phyloP scores from a whole-genome alignment of 2,888 invertebrate genomes.

The Hemaris fuciformis region DNA sequence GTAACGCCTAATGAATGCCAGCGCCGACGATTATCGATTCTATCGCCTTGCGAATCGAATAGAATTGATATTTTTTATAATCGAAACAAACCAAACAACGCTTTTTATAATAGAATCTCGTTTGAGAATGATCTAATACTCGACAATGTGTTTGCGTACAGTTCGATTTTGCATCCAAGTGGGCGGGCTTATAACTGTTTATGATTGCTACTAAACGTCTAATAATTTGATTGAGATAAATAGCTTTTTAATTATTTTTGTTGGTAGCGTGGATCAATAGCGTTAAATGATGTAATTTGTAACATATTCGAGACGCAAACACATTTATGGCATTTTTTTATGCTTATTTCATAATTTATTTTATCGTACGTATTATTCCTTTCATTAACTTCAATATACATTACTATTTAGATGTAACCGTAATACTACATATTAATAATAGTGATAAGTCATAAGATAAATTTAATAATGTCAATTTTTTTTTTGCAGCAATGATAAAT shows the following conservation, averaged over 20 bases:
- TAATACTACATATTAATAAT: too few species aligned
- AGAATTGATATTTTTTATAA: conserved; percentile 31
- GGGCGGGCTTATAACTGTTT: neutral
- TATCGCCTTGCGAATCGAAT: conserved; percentile 46
- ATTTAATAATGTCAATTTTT: too few species aligned
- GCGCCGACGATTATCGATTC: conserved; percentile 30
- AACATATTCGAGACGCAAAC: too few species aligned
- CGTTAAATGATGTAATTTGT: neutral
- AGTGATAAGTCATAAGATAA: too few species aligned
- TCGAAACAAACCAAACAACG: neutral
- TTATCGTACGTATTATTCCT: too few species aligned
- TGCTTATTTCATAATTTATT: too few species aligned
- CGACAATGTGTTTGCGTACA: neutral
- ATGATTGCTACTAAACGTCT: neutral
- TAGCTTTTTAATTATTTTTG: conserved; percentile 5
- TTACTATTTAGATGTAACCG: too few species aligned
- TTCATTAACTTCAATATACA: too few species aligned
- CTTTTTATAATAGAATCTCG: conserved; percentile 3
- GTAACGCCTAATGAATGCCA: conserved; percentile 35
- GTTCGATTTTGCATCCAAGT: neutral
- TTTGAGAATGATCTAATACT: conserved; percentile 8
- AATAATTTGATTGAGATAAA: neutral
- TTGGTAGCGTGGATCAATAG: neutral
- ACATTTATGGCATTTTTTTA: too few species aligned
- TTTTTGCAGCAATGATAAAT: too few species aligned